These are phyloP conservation scores for Hippasteria phrygiana DNA, from an alignment of 53 echinoderm and acorn worm genomes.

Conservation along the genomic window DNA sequence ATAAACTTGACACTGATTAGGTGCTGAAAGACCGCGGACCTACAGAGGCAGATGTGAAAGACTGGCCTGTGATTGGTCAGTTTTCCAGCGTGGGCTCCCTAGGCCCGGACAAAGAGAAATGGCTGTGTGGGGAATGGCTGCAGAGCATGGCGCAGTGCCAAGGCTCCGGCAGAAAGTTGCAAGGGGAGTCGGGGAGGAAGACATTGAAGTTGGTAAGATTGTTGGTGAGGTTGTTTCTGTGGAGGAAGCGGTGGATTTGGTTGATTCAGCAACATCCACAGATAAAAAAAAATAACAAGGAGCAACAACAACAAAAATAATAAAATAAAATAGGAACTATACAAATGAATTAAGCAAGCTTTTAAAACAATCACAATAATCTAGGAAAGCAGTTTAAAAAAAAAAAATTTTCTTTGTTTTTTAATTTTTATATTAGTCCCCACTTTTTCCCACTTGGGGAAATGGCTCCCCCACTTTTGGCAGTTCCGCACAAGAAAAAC, in stretches of 20 bases:
- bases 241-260: not conserved
- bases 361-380: too few relatives aligned
- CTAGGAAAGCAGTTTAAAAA: too few relatives aligned
- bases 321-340: too few relatives aligned
- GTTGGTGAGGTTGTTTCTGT: too few relatives aligned
- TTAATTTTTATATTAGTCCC: too few relatives aligned
- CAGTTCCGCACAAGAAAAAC: too few relatives aligned
- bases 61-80: constrained; percentile 96
- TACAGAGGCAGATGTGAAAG: constrained; percentile 49
- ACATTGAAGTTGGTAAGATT: constrained; percentile 83
- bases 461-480: too few relatives aligned
- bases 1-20: constrained; percentile 23
- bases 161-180: constrained; percentile 60
- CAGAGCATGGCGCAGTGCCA: constrained; percentile 82
- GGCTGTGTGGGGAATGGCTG: constrained; percentile 91
- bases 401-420: too few relatives aligned
- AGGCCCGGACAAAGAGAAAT: constrained; percentile 90
- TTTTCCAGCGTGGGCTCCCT: constrained; percentile 98
- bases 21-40: constrained; percentile 82
- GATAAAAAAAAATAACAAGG: too few relatives aligned
- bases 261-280: not conserved
- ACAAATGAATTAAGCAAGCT: too few relatives aligned
- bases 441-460: too few relatives aligned
- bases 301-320: too few relatives aligned
- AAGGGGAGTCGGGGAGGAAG: constrained; percentile 64